These are phyloP conservation scores for Centropristis striata DNA, from an alignment of 2,113 vertebrate genomes.

Conservation along the genomic window DNA sequence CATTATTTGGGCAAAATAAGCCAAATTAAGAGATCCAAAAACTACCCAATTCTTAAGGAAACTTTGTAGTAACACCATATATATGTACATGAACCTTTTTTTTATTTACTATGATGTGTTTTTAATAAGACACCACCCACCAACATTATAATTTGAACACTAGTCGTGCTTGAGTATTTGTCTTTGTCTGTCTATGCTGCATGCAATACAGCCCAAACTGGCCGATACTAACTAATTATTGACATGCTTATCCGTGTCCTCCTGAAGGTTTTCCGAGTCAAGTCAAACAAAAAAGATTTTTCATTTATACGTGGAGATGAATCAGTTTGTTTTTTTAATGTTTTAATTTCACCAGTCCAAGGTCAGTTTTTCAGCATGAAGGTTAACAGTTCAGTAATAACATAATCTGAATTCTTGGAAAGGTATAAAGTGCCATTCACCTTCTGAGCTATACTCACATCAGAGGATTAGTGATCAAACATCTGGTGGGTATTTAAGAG, in stretches of 20 bases:
- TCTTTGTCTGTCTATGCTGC: slow-evolving; percentile 5
- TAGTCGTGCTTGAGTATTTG: not conserved
- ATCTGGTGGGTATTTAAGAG: slow-evolving; percentile 63
- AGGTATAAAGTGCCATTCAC: slow-evolving; percentile 34
- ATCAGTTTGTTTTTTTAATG: no score
- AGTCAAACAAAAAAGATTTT: slow-evolving; percentile 18
- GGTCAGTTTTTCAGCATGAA: slow-evolving; percentile 35
- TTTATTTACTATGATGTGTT: not conserved
- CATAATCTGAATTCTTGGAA: slow-evolving; percentile 65
- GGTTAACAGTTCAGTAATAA: slow-evolving; percentile 52
- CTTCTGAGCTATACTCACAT: slow-evolving; percentile 45
- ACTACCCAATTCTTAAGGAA: not conserved
- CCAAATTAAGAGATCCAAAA: not conserved
- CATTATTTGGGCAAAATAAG: not conserved
- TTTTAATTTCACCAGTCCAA: slow-evolving; percentile 2
- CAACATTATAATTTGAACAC: not conserved
- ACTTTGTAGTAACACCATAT: not conserved
- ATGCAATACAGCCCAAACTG: slow-evolving; percentile 16
- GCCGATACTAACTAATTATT: slow-evolving; percentile 13
- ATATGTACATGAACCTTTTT: not conserved
- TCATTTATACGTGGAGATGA: no score
- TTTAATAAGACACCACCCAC: not conserved
- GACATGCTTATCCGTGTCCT: slow-evolving; percentile 15
- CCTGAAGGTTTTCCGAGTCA: slow-evolving; percentile 20
- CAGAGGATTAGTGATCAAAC: slow-evolving; percentile 63